Percentiles rank a stretch among this genome's conserved stretches.
These are phyloP conservation scores for Oplegnathus fasciatus DNA, from an alignment of 2,113 vertebrate genomes.

Conservation along the genomic window DNA sequence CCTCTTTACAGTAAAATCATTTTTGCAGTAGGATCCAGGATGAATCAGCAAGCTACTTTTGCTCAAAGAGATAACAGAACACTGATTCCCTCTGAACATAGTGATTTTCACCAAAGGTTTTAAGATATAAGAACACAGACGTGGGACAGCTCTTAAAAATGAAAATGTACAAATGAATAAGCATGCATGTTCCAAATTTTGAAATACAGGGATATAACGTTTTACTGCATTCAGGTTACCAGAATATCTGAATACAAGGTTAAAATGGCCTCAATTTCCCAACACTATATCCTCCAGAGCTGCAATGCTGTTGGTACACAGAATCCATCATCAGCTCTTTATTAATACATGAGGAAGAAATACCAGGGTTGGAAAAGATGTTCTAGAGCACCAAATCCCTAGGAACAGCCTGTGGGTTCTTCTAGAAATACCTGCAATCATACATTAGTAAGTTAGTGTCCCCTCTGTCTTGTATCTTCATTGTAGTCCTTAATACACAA, in stretches of 20 bases:
- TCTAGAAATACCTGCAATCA: slow-evolving; percentile 28
- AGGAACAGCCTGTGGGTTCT: slow-evolving; percentile 20
- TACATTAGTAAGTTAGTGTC: background rate
- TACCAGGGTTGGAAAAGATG: slow-evolving; percentile 19
- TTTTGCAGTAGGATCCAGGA: background rate
- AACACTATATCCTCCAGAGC: slow-evolving; percentile 28
- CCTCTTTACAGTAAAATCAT: background rate
- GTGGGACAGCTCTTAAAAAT: background rate
- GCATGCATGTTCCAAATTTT: background rate
- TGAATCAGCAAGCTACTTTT: slow-evolving; percentile 13
- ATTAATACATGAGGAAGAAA: slow-evolving; percentile 60
- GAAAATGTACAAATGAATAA: background rate
- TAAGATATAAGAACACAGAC: background rate
- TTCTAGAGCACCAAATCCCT: slow-evolving; percentile 11
- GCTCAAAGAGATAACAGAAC: background rate
- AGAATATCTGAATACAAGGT: slow-evolving; percentile 2
- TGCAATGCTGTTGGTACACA: slow-evolving; percentile 31
- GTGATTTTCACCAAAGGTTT: background rate
- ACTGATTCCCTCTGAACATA: background rate
- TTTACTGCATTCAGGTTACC: background rate
- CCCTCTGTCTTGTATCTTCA: background rate
- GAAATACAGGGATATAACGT: background rate
- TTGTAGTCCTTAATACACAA: background rate
- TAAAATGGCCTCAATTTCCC: background rate
- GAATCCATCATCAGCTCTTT: slow-evolving; percentile 41